These are phyloP conservation scores for Lasiommata megera DNA, from an alignment of 2,888 invertebrate species.

Conservation along the genomic window DNA sequence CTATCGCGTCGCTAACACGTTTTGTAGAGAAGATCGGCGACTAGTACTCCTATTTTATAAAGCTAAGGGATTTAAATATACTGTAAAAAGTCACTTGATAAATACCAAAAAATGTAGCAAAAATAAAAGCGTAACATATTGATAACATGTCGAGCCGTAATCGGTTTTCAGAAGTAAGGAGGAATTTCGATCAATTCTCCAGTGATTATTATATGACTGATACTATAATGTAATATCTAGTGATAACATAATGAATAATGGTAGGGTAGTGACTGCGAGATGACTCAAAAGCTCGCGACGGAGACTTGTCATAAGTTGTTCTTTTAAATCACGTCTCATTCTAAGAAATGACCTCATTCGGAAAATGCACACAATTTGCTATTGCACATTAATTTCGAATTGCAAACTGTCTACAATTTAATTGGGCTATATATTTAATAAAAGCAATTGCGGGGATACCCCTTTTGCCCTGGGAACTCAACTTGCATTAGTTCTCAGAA, in stretches of 20 bases:
- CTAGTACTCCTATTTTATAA: no score
- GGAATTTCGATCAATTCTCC: constrained; percentile 22
- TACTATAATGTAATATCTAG: constrained; percentile 13
- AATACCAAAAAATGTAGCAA: no score
- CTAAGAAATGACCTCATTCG: constrained; percentile 53
- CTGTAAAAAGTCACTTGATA: no score
- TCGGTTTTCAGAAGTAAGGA: constrained; percentile 1
- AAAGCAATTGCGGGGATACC: no score
- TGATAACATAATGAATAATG: constrained; percentile 25
- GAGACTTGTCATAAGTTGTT: constrained; percentile 27
- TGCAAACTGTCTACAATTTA: no score
- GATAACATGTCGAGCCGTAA: not conserved
- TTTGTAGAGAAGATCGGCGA: no score
- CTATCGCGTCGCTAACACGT: no score
- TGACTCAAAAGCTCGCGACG: constrained; percentile 38
- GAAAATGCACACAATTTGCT: constrained; percentile 24
- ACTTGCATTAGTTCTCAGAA: no score
- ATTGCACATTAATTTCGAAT: constrained; percentile 3
- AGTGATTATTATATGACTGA: constrained; percentile 21
- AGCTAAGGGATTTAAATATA: no score
- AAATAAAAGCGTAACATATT: not conserved
- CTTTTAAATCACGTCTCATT: constrained; percentile 40
- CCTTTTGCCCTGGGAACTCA: no score
- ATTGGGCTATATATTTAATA: no score
- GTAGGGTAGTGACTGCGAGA: constrained; percentile 27